phyloP scores from a whole-genome alignment of 1,140 invertebrate species.

The Zaprionus inermis region DNA sequence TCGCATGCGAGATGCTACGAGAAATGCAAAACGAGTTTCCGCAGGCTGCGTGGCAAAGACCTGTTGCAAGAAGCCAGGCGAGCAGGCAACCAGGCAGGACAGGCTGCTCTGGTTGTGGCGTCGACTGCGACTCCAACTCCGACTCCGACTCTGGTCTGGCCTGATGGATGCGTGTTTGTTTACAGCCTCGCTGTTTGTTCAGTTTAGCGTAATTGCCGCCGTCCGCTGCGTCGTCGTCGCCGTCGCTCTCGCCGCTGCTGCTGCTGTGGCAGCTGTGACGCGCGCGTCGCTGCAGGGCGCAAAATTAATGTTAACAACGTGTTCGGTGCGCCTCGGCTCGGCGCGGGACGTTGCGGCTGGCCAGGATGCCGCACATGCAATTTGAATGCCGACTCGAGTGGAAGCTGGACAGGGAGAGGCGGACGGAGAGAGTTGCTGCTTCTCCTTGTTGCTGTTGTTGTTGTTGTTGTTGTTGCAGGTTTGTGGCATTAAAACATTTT shows the following conservation, averaged over 20 bases:
- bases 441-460: not conserved
- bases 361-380: conserved; percentile 46
- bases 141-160: conserved; percentile 8
- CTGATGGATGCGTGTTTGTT: conserved; percentile 83
- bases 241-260: not conserved
- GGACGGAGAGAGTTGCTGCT: not conserved
- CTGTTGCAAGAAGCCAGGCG: conserved; percentile 55
- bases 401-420: conserved; percentile 1
- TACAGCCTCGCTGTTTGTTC: conserved; percentile 82
- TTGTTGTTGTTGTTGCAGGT: not conserved
- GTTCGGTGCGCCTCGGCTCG: conserved; percentile 36
- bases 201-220: conserved; percentile 80
- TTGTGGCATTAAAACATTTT: conserved; percentile 72
- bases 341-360: not conserved
- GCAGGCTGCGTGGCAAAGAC: conserved; percentile 44
- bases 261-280: conserved; percentile 23
- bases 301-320: conserved; percentile 81
- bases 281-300: conserved; percentile 48
- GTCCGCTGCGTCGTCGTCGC: conserved; percentile 22
- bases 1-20: conserved; percentile 40
- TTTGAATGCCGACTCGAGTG: conserved; percentile 45
- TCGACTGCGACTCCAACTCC: not conserved
- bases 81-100: not conserved
- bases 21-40: conserved; percentile 55
- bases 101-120: not conserved